These are phyloP conservation scores for Camponotus fellah DNA, from an alignment of 2,888 invertebrate species.

Conservation along the genomic window DNA sequence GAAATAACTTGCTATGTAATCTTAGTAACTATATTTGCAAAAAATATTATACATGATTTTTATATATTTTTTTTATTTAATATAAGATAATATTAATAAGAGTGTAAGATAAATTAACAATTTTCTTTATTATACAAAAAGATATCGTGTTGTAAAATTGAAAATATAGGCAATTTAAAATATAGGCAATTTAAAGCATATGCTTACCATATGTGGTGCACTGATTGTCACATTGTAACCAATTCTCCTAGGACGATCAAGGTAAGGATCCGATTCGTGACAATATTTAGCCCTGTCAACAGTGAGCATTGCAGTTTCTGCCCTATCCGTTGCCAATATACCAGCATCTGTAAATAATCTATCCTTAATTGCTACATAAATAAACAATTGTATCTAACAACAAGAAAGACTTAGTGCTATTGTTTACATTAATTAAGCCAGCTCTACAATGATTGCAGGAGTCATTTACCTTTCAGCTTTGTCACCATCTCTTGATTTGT, in stretches of 20 bases:
- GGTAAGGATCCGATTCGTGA: constrained; percentile 91
- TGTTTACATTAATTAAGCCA: background rate
- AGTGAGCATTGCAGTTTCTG: constrained; percentile 93
- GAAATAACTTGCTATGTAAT: background rate
- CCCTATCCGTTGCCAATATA: constrained; percentile 91
- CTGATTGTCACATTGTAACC: constrained; percentile 98
- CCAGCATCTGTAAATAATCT: constrained; percentile 89
- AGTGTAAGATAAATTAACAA: background rate
- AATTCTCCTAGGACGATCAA: constrained; percentile 97
- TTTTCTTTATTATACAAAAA: background rate
- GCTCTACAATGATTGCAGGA: background rate
- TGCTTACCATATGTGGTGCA: constrained; percentile 97
- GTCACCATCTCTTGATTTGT: constrained; percentile 94
- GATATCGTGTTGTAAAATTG: background rate
- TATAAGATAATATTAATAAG: background rate
- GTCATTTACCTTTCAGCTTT: constrained; percentile 91
- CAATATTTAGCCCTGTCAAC: constrained; percentile 95
- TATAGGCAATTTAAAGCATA: too few relatives aligned
- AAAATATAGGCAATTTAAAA: background rate
- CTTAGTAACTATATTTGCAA: background rate
- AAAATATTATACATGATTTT: background rate
- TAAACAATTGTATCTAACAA: constrained; percentile 4
- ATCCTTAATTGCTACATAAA: constrained; percentile 14
- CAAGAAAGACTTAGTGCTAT: background rate
- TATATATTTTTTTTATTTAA: background rate